Conservation (phyloP, 2,113 vertebrate species). For the Irena cyanogastra region DNA sequence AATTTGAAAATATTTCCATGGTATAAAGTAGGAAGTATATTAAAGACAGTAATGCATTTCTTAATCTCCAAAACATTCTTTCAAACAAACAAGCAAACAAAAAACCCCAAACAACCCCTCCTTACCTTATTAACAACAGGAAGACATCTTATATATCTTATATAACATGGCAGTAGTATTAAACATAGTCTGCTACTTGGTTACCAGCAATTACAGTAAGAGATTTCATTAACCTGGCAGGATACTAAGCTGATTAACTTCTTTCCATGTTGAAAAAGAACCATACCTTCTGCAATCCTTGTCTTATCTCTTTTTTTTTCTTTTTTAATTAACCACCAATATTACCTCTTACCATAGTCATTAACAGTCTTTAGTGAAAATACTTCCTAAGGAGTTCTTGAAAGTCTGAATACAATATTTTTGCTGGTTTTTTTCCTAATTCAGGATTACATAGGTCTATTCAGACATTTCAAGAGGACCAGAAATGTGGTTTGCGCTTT, state of each 20-base stretch:
- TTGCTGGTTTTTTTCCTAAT: not conserved
- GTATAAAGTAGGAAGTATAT: not conserved
- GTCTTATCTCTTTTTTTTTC: not conserved
- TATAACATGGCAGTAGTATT: not conserved
- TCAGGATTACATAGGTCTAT: not conserved
- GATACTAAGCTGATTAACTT: not conserved
- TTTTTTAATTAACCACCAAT: not conserved
- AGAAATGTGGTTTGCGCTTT: not conserved
- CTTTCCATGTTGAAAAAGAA: not conserved
- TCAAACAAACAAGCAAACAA: not conserved
- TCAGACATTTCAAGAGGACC: not conserved
- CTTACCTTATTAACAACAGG: not conserved
- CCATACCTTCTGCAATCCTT: accelerated
- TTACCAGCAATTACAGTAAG: not conserved
- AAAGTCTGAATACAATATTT: not conserved
- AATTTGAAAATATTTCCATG: not conserved
- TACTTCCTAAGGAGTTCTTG: not conserved
- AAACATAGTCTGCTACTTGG: not conserved
- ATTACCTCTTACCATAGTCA: not conserved
- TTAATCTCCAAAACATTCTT: not conserved
- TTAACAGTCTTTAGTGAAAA: not conserved
- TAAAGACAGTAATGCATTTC: not conserved
- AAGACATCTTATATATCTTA: not conserved
- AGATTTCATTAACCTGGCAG: not conserved
- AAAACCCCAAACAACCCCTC: too few relatives aligned